Evolutionary conservation across 2,797 vertebrate genomes (phyloP).

Genomic region (Pygocentrus nattereri): DNA sequence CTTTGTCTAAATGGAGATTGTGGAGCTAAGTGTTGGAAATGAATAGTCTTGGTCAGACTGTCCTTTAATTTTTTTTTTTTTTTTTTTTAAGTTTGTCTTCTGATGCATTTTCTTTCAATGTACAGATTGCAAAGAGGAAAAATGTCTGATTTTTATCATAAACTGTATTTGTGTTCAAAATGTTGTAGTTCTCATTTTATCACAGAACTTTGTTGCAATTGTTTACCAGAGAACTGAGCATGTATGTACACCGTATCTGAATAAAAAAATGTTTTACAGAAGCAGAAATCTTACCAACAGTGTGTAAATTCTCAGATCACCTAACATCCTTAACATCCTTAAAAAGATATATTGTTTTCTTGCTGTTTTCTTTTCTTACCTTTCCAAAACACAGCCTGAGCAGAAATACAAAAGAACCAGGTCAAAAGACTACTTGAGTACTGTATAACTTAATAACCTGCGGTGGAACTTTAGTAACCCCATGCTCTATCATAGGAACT

Average conservation of each 20-base stretch:
- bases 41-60: constrained; percentile 71
- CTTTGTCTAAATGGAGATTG: constrained; percentile 73
- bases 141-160: constrained; percentile 84
- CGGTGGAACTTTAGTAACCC: too few relatives aligned
- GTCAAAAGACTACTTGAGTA: too few relatives aligned
- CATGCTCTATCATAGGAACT: too few relatives aligned
- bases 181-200: constrained; percentile 55
- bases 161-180: constrained; percentile 82
- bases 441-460: too few relatives aligned
- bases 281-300: constrained; percentile 15
- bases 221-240: constrained; percentile 47
- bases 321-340: too few relatives aligned
- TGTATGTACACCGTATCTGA: constrained; percentile 50
- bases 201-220: constrained; percentile 48
- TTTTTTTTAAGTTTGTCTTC: constrained; percentile 79
- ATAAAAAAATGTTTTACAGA: constrained; percentile 56
- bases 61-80: constrained; percentile 68
- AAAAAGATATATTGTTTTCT: too few relatives aligned
- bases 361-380: too few relatives aligned
- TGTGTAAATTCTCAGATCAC: too few relatives aligned
- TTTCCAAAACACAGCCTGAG: too few relatives aligned
- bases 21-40: constrained; percentile 75
- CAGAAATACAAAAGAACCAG: too few relatives aligned
- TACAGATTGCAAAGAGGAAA: constrained; percentile 77
- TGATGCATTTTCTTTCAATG: constrained; percentile 80